These are phyloP conservation scores for Protobothrops mucrosquamatus DNA, from an alignment of 2,113 vertebrate species.

Conservation along the genomic window DNA sequence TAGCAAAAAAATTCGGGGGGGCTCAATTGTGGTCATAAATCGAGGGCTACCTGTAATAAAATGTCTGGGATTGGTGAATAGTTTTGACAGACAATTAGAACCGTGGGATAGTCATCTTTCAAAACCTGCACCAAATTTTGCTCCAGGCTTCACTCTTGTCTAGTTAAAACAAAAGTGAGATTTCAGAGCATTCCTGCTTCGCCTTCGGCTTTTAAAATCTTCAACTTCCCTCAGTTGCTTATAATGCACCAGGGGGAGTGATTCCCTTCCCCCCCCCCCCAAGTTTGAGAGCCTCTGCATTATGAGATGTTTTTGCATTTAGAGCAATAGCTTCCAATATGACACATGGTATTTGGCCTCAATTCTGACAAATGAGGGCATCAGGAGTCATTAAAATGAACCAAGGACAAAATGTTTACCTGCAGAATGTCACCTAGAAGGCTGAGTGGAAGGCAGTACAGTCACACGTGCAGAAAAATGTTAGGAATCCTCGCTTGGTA, in stretches of 20 bases:
- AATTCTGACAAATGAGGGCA: neutral
- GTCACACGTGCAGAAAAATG: neutral
- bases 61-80: neutral
- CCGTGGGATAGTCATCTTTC: neutral
- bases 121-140: neutral
- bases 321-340: neutral
- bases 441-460: neutral
- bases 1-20: neutral
- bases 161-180: neutral
- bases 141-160: neutral
- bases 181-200: neutral
- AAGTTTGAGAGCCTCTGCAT: neutral
- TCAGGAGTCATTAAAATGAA: neutral
- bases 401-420: neutral
- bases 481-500: neutral
- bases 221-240: neutral
- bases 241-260: neutral
- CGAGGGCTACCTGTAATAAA: neutral
- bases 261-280: neutral
- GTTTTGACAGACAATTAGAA: neutral
- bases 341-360: neutral
- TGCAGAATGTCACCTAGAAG: neutral
- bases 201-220: neutral
- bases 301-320: neutral
- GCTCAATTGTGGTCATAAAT: neutral